Evolutionary conservation across 2,113 vertebrate genomes (phyloP), one percentile per base, ranked within the genome.

Genomic region (Lepus europaeus): DNA sequence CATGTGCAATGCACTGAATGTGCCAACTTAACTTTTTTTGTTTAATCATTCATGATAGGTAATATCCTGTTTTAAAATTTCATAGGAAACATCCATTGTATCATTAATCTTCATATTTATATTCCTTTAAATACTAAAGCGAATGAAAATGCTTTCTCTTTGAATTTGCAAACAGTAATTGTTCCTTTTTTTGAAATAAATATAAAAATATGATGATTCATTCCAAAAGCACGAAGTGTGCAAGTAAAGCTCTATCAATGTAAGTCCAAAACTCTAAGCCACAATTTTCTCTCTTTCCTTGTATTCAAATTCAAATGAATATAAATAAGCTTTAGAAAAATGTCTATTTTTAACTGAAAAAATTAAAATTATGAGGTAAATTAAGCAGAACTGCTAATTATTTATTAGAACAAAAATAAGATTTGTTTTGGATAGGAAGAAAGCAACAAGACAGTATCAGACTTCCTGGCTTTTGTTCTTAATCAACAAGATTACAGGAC

Each of bases 391-490:
- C 6, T 76, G 19, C 4, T 82, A 17, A 20, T 31, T 11, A 87
- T 36, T 78, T 90, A 69, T 20, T 92, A 29, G 80, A 80, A 17
- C 16, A 82, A 53, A 22, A 87, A 69, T 51, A 68, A 82, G 13
- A 72, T 87, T 74, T 39, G 2, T 89, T 91, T 39, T 59, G 74
- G 87, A 51, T 70, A 82, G 12, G 16, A 85, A n/a, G 19, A 94
- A 66, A 80, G 66, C 5, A 93, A 87, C 6, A 79, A 6, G 51
- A 25, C 3, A 80, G 5, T 70, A 77, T 96, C 64, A 76, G 9
- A 69, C 36, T 77, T 27, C 11, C 25, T 89, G n/a, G 17, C 2
- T 89, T 94, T 82, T 84, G 4, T 49, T 36, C 2, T 53, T 80
- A 80, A 49, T 61, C 89, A 94, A 70, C 3, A 89, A 70, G 17